Evolutionary conservation across 2,888 invertebrate genomes (phyloP).

Genomic region (Synanthedon andrenaeformis): DNA sequence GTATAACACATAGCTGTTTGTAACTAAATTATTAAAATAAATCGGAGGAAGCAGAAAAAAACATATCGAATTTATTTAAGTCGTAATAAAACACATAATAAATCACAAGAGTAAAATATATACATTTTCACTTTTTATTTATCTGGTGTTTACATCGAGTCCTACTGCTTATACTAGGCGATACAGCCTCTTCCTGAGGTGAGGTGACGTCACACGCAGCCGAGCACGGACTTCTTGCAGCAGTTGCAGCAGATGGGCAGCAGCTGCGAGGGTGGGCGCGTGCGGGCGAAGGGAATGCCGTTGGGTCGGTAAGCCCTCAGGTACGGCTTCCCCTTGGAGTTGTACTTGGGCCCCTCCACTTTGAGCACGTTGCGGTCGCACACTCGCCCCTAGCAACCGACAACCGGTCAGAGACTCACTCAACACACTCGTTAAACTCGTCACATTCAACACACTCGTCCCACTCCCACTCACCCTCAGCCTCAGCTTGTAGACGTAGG

Average conservation of each 20-base stretch:
- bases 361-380: conserved; percentile 41
- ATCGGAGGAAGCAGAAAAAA: no score
- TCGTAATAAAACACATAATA: no score
- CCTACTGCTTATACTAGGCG: no score
- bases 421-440: not conserved
- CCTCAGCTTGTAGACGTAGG: conserved; percentile 12
- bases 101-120: no score
- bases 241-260: conserved; percentile 55
- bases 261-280: conserved; percentile 18
- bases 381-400: conserved; percentile 24
- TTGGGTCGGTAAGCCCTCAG: conserved; percentile 15
- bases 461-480: not conserved
- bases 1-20: no score
- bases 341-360: conserved; percentile 40
- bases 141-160: no score
- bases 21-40: no score
- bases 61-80: no score
- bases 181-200: not conserved
- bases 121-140: no score
- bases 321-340: conserved; percentile 23
- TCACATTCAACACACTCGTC: no score
- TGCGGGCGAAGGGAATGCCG: conserved; percentile 12
- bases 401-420: not conserved
- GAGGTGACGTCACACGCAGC: conserved; percentile 8
- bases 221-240: conserved; percentile 51